phyloP scores from a whole-genome alignment of 2,113 vertebrate species.

The Chloropsis cyanopogon region DNA sequence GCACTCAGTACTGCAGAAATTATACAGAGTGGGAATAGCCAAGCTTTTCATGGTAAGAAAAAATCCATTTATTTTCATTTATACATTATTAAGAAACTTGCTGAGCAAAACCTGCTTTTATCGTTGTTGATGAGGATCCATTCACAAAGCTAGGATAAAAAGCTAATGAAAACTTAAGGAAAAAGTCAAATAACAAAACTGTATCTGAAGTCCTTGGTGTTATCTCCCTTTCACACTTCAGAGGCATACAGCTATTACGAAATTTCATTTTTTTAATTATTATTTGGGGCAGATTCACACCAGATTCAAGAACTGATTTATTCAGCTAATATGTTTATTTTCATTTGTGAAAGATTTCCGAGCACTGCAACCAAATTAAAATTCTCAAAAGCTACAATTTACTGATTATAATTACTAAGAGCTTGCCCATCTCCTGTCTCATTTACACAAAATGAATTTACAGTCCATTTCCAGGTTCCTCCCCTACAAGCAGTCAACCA shows the following conservation, averaged over 20 bases:
- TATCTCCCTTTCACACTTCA: background rate
- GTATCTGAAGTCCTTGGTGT: background rate
- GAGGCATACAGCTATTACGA: background rate
- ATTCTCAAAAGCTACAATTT: background rate
- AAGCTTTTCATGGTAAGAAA: background rate
- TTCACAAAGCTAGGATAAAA: background rate
- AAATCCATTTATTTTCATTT: constrained; percentile 1
- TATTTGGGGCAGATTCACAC: background rate
- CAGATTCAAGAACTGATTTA: background rate
- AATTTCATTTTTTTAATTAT: background rate
- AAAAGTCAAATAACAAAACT: background rate
- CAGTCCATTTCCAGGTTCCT: background rate
- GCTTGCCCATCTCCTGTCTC: background rate
- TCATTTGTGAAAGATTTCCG: background rate
- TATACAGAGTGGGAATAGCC: background rate
- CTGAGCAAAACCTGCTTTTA: background rate
- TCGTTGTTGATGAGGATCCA: background rate
- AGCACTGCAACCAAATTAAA: background rate
- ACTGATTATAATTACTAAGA: background rate
- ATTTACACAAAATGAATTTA: background rate
- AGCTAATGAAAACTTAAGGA: background rate
- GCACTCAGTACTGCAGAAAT: background rate
- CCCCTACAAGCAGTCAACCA: background rate
- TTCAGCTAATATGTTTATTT: background rate
- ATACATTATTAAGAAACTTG: background rate